Conservation (phyloP, 2,888 invertebrate genomes). For the Drosophila seclusa region DNA sequence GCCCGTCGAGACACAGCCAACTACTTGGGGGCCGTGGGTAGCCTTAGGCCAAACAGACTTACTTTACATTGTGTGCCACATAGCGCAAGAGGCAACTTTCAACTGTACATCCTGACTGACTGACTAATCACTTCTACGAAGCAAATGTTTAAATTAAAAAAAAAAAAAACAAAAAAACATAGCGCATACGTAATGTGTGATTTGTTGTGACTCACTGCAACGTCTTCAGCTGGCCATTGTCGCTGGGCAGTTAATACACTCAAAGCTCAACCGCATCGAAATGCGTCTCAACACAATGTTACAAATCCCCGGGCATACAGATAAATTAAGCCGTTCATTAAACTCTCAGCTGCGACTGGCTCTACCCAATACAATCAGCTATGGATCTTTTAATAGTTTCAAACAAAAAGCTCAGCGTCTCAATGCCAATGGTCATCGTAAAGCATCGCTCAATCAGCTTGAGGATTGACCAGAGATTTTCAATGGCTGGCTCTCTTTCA, state of each 20-base stretch:
- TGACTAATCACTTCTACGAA: slow-evolving; percentile 45
- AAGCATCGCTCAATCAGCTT: slow-evolving; percentile 74
- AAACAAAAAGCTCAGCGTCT: slow-evolving; percentile 44
- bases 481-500: slow-evolving; percentile 25
- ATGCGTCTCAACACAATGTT: slow-evolving; percentile 31
- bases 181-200: slow-evolving; percentile 56
- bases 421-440: slow-evolving; percentile 62
- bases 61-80: slow-evolving; percentile 17
- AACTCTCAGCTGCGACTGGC: slow-evolving; percentile 41
- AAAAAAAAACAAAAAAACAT: slow-evolving; percentile 24
- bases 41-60: slow-evolving; percentile 21
- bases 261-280: slow-evolving; percentile 54
- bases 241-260: slow-evolving; percentile 48
- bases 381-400: slow-evolving; percentile 57
- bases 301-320: slow-evolving; percentile 43
- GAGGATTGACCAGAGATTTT: slow-evolving; percentile 29
- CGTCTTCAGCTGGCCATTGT: slow-evolving; percentile 16
- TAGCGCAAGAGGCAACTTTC: neutral
- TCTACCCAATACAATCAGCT: slow-evolving; percentile 46
- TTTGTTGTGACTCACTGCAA: slow-evolving; percentile 43
- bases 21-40: slow-evolving; percentile 44
- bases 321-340: slow-evolving; percentile 33
- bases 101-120: slow-evolving; percentile 16
- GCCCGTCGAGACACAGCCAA: slow-evolving; percentile 42
- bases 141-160: slow-evolving; percentile 31